A percentile compares a stretch with the other conserved stretches of the same genome.
Evolutionary conservation across 2,113 vertebrate species (phyloP).

Genomic region (Ceyx melanurus): DNA sequence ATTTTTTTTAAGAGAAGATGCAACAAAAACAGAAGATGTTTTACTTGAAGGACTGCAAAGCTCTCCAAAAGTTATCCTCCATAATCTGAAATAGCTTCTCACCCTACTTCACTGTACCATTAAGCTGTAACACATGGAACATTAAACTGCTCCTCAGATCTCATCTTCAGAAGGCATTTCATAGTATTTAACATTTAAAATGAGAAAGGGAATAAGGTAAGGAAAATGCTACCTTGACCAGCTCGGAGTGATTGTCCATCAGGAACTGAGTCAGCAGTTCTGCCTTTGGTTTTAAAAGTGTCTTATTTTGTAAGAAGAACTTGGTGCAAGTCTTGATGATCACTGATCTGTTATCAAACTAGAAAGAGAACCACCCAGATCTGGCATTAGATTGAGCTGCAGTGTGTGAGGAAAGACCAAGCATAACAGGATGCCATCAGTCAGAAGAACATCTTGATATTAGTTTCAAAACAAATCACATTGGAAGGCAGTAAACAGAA

Average conservation of each 20-base stretch:
- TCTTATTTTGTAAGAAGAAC: conserved; percentile 78
- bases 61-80: not conserved
- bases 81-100: not conserved
- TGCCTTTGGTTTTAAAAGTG: conserved; percentile 71
- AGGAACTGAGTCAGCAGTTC: conserved; percentile 82
- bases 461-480: not conserved
- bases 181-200: not conserved
- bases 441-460: not conserved
- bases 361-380: not conserved
- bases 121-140: not conserved
- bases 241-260: conserved; percentile 75
- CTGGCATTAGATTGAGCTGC: not conserved
- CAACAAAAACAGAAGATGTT: not conserved
- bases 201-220: not conserved
- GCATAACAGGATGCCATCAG: not conserved
- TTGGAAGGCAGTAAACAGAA: not conserved
- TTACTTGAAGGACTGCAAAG: not conserved
- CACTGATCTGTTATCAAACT: conserved; percentile 80
- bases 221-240: conserved; percentile 80
- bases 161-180: not conserved
- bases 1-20: not conserved
- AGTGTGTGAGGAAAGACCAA: not conserved
- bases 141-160: not conserved
- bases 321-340: conserved; percentile 81
- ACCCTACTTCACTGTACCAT: not conserved